Evolutionary conservation across 2,797 vertebrate genomes (phyloP).

Genomic region (Danio tinwini): DNA sequence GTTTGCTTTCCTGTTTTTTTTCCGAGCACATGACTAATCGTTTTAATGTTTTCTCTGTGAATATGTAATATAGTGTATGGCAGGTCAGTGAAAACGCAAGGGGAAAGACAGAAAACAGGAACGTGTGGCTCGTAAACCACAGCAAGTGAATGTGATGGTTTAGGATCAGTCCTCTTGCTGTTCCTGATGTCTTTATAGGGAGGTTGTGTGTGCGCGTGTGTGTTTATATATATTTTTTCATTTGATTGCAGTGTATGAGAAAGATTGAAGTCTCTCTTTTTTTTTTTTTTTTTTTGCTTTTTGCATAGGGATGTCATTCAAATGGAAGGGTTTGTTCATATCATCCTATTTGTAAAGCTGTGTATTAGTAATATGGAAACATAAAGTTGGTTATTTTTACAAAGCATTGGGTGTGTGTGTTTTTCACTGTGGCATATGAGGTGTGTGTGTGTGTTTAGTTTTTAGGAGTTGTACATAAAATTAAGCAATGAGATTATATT

Average conservation of each 20-base stretch:
- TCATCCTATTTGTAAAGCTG: conserved; percentile 97
- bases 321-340: conserved; percentile 90
- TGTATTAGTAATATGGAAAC: conserved; percentile 94
- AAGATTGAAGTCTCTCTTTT: not conserved
- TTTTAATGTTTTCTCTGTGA: conserved; percentile 59
- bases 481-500: no score
- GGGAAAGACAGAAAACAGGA: conserved; percentile 76
- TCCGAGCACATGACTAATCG: conserved; percentile 82
- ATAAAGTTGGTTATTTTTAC: conserved; percentile 99
- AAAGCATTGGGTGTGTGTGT: conserved; percentile 83
- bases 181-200: conserved; percentile 61
- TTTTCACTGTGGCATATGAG: conserved; percentile 69
- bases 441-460: no score
- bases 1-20: conserved; percentile 76
- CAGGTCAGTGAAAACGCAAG: conserved; percentile 31
- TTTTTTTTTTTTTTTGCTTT: conserved; percentile 62
- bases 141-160: conserved; percentile 79
- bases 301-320: conserved; percentile 68
- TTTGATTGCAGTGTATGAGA: conserved; percentile 43
- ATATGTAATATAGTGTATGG: conserved; percentile 77
- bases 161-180: conserved; percentile 66
- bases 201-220: conserved; percentile 46
- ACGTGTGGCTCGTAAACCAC: conserved; percentile 70
- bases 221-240: conserved; percentile 36
- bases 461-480: no score